A percentile compares a stretch with the other conserved stretches of the same genome.
Evolutionary conservation across 2,113 vertebrate species (phyloP).

Genomic region (Eurystomus gularis): DNA sequence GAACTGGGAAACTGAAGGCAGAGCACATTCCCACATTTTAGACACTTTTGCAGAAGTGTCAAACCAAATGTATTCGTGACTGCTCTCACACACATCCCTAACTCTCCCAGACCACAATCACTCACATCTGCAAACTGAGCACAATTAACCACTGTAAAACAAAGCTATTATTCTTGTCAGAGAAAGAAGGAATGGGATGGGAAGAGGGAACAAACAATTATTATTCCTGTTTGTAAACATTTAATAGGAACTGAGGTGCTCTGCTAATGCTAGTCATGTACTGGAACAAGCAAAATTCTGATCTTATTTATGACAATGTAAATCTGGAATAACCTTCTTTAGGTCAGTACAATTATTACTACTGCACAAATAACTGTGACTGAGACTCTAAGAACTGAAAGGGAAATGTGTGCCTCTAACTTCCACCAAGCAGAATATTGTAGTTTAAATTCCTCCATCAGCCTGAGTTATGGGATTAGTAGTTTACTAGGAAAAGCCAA

Average conservation of each 20-base stretch:
- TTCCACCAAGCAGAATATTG: background rate
- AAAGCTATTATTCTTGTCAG: background rate
- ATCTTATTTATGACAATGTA: background rate
- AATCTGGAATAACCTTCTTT: background rate
- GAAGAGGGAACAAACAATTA: background rate
- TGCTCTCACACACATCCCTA: background rate
- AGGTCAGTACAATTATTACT: background rate
- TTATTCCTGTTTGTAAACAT: background rate
- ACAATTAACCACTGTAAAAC: background rate
- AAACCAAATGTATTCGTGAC: background rate
- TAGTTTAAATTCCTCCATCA: background rate
- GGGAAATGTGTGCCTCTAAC: background rate
- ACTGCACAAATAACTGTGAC: background rate
- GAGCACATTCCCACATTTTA: background rate
- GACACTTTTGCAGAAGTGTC: background rate
- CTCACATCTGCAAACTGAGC: background rate
- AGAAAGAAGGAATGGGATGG: background rate
- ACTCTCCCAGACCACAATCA: background rate
- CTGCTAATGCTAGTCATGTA: background rate
- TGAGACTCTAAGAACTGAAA: background rate
- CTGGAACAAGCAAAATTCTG: background rate
- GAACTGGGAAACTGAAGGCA: background rate
- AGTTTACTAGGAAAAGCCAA: background rate
- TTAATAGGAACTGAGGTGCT: background rate
- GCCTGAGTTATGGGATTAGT: background rate